A percentile compares a stretch with the other conserved stretches of the same genome.
These are phyloP conservation scores for Spodoptera littoralis DNA, from an alignment of 2,888 invertebrate species.

Conservation along the genomic window DNA sequence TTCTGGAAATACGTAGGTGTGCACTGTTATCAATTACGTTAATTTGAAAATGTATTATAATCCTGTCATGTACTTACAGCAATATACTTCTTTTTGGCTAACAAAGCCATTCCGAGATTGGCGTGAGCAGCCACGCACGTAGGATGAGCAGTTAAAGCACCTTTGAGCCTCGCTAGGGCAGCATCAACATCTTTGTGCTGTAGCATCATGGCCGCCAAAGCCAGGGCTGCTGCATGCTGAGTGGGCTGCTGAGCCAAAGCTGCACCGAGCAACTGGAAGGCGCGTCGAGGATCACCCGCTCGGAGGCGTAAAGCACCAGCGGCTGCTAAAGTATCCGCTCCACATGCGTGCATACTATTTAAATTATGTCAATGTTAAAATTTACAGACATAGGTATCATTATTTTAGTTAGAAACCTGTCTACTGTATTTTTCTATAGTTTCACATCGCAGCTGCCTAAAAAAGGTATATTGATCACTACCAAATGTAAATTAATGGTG, in stretches of 20 bases:
- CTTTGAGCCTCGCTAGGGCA: conserved; percentile 84
- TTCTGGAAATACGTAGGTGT: too few species aligned
- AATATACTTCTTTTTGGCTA: conserved; percentile 82
- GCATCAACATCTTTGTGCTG: conserved; percentile 84
- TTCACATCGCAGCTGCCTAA: too few species aligned
- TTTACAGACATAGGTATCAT: not conserved
- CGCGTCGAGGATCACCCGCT: conserved; percentile 82
- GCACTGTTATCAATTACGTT: too few species aligned
- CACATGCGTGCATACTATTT: conserved; percentile 72
- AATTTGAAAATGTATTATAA: too few species aligned
- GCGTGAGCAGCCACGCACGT: conserved; percentile 83
- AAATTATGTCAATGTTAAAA: not conserved
- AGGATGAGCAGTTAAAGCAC: conserved; percentile 81
- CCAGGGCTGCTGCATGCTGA: conserved; percentile 84
- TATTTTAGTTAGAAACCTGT: not conserved
- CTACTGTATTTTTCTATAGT: not conserved
- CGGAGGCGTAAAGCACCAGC: conserved; percentile 85
- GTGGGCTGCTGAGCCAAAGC: conserved; percentile 84
- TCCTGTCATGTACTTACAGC: conserved; percentile 69
- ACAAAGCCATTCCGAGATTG: conserved; percentile 79
- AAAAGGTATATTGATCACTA: too few species aligned
- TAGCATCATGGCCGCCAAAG: conserved; percentile 87
- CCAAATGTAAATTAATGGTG: too few species aligned
- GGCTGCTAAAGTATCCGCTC: conserved; percentile 86
- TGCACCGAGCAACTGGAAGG: conserved; percentile 88